Evolutionary conservation across 2,888 invertebrate genomes (phyloP), one percentile per base, ranked within the genome.

Genomic region (Lottia scabra): DNA sequence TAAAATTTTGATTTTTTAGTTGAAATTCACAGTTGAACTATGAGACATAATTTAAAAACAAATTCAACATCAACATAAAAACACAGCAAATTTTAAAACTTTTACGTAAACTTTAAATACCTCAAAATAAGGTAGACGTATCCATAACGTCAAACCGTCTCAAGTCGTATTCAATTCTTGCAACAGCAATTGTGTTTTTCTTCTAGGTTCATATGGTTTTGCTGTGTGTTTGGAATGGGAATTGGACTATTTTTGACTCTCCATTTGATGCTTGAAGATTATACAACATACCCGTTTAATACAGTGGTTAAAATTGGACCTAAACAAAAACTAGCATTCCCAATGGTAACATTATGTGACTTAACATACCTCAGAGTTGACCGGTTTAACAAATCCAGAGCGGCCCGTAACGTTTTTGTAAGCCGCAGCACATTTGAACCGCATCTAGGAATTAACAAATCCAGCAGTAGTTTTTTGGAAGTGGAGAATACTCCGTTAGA

Each of bases 341-440:
- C 74, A 4, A 63, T 71, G 2, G 66, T 74, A 19, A 74, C 74
- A 13, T 38, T 74, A 27, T 71, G 74, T 63, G 71, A 71, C 56
- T 48, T 71, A 6, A 65, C 68, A 44, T 46, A 19, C 23, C 19
- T 71, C 26, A 63, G 71, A 44, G 66, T 71, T 1, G 13, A 19
- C 5, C 19, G 23, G 6, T 23, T 56, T 12, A 2, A 8, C 10
- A n/a, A 56, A 56, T 12, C 23, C 10, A 19, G 4, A 19, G 56
- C 19, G 10, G 13, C 15, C 10, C 23, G 8, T 19, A 19, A 56
- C 4, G 19, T 56, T 12, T 56, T 56, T 19, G 13, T 56, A 23
- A 56, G 13, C 10, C 56, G 23, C 19, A 56, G 56, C 13, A 8
- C 38, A 38, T 56, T 56, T 56, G 19, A 10, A 23, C 13, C 12